Base-by-base conservation (phyloP, 1,140 invertebrate species). In the Centruroides sculpturatus region DNA sequence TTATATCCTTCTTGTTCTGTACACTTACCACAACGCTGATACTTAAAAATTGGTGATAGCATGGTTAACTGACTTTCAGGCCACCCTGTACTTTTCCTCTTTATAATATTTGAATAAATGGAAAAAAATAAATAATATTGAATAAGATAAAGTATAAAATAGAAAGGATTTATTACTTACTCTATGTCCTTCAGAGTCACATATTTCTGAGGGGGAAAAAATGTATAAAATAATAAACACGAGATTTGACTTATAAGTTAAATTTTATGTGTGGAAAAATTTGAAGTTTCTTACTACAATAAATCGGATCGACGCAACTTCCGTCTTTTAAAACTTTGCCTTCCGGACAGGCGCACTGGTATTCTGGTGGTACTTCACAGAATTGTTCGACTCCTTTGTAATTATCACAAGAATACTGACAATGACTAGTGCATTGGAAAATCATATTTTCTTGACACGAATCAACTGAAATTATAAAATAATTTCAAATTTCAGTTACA, bases 281-380 rank as follows among this genome's bases (percentile, higher is more conserved):
- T 41, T 8, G 12, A 49, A 23, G 0, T 23, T 23, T 23, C 35
- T 56, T 63, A 56, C 64, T 57, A 68, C 85, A 88, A 35, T 78
- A 75, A 5, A 66, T 71, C 35, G 74, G 72, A 50, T 78, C 74
- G 3, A 84, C 79, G 63, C 83, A 85, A 3, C 74, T 78, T 60
- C 76, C 77, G 69, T 82, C 79, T 35, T 78, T 72, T 59, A 80
- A 71, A 0, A 83, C 81, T 78, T 82, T 78, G 56, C 80, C 81
- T 55, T 78, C 68, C 1, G 85, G 83, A 76, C 89, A 93, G 76
- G 84, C 87, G 71, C 89, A 93, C 8, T 87, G 87, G 69, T 91
- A 89, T 35, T 76, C 76, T 6, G 72, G 72, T 57, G 71, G 72
- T 47, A 70, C 71, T 4, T 70, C 63, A 62, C 84, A 87, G 5